phyloP scores from a whole-genome alignment of 2,113 vertebrate species.

The Sinocyclocheilus anshuiensis region DNA sequence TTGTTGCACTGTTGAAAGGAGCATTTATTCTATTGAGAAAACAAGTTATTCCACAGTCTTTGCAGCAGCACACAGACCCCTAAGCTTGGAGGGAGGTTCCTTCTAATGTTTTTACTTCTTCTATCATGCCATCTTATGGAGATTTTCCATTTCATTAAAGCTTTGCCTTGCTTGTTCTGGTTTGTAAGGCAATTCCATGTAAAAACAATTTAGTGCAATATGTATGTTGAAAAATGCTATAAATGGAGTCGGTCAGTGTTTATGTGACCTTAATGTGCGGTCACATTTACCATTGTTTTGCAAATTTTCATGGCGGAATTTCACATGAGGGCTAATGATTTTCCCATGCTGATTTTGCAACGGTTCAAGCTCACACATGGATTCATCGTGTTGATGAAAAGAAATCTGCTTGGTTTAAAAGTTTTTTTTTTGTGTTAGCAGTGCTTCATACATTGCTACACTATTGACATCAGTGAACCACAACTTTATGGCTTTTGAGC shows the following conservation, averaged over 20 bases:
- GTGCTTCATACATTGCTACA: background rate
- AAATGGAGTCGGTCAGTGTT: too few relatives aligned
- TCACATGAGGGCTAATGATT: too few relatives aligned
- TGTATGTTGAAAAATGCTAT: too few relatives aligned
- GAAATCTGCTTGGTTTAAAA: slow-evolving; percentile 7
- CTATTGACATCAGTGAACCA: background rate
- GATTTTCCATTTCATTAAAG: background rate
- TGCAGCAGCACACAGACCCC: background rate
- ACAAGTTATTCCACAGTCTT: background rate
- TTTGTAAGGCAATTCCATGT: too few relatives aligned
- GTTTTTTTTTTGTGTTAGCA: background rate
- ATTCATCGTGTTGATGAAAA: background rate
- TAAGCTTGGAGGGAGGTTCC: background rate
- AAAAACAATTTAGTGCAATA: too few relatives aligned
- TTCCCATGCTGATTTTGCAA: background rate
- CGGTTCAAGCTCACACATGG: background rate
- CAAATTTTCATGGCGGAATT: too few relatives aligned
- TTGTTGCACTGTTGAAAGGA: background rate
- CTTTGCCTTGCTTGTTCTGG: background rate
- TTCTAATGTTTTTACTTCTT: background rate
- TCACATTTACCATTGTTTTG: too few relatives aligned
- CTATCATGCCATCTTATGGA: background rate
- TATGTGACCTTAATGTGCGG: too few relatives aligned
- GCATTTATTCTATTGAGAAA: background rate
- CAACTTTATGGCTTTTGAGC: background rate